phyloP scores from a whole-genome alignment of 2,888 invertebrate species.

The Drosophila melanosoma region DNA sequence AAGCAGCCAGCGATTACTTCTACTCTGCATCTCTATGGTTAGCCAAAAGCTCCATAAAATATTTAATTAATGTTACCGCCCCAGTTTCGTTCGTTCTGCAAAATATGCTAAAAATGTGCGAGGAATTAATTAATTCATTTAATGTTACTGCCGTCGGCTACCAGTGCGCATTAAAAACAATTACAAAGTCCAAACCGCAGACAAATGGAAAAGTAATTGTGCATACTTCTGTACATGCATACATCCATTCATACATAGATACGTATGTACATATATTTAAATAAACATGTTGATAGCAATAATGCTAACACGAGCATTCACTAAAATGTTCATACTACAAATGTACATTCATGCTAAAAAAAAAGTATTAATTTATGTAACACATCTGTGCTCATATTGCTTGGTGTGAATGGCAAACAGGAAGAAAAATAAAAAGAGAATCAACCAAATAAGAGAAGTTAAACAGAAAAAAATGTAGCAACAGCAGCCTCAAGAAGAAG shows the following conservation, averaged over 20 bases:
- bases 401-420: slow-evolving; percentile 32
- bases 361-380: slow-evolving; percentile 11
- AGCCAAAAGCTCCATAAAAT: slow-evolving; percentile 43
- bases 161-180: slow-evolving; percentile 56
- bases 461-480: slow-evolving; percentile 36
- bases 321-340: slow-evolving; percentile 1
- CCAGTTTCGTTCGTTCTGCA: slow-evolving; percentile 7
- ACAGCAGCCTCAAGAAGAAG: slow-evolving; percentile 12
- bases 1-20: slow-evolving; percentile 41
- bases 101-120: slow-evolving; percentile 51
- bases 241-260: neutral
- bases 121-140: slow-evolving; percentile 71
- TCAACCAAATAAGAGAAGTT: slow-evolving; percentile 36
- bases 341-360: slow-evolving; percentile 4
- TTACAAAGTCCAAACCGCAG: slow-evolving; percentile 55
- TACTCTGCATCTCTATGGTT: slow-evolving; percentile 4
- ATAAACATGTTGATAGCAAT: neutral
- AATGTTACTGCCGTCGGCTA: slow-evolving; percentile 47
- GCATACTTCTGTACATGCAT: slow-evolving; percentile 6
- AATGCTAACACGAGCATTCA: neutral
- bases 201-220: slow-evolving; percentile 31
- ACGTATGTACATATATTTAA: neutral
- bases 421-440: slow-evolving; percentile 29
- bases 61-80: slow-evolving; percentile 51
- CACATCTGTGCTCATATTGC: slow-evolving; percentile 4